These are phyloP conservation scores for Phymanthus crucifer DNA, from an alignment of 92 coral and sea anemone genomes.

Conservation along the genomic window DNA sequence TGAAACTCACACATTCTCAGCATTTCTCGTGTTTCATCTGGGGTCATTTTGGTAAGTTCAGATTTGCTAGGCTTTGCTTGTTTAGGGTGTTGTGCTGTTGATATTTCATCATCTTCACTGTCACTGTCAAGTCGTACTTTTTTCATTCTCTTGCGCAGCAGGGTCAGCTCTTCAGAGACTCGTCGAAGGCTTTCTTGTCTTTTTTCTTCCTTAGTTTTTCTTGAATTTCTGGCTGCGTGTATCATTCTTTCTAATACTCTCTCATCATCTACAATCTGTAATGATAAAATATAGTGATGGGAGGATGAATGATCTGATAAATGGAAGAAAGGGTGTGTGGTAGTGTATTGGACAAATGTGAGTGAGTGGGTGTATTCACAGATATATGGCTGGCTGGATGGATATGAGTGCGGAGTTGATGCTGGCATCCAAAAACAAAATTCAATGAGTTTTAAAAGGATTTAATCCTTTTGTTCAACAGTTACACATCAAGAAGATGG, in stretches of 20 bases:
- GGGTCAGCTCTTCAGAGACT: slow-evolving; percentile 68
- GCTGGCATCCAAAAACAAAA: too few relatives aligned
- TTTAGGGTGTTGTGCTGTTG: background rate
- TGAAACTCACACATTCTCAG: slow-evolving; percentile 64
- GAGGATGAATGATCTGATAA: too few relatives aligned
- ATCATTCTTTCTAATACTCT: slow-evolving; percentile 62
- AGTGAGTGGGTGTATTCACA: too few relatives aligned
- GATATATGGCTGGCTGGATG: too few relatives aligned
- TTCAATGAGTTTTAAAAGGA: too few relatives aligned
- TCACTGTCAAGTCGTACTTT: slow-evolving; percentile 40
- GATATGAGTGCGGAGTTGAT: too few relatives aligned
- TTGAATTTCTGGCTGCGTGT: slow-evolving; percentile 50
- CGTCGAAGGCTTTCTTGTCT: slow-evolving; percentile 79
- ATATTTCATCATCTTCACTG: slow-evolving; percentile 26
- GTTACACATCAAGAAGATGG: too few relatives aligned
- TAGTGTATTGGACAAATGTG: too few relatives aligned
- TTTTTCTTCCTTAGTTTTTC: slow-evolving; percentile 63
- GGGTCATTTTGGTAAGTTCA: slow-evolving; percentile 4
- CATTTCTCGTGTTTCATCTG: slow-evolving; percentile 35
- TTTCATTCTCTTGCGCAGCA: slow-evolving; percentile 56
- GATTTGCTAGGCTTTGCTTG: background rate
- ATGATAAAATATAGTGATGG: background rate
- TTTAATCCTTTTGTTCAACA: too few relatives aligned
- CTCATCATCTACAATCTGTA: slow-evolving; percentile 66
- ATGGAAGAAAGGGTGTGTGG: too few relatives aligned